Conservation (phyloP, 2,797 vertebrate genomes). For the Diplodus puntazzo region DNA sequence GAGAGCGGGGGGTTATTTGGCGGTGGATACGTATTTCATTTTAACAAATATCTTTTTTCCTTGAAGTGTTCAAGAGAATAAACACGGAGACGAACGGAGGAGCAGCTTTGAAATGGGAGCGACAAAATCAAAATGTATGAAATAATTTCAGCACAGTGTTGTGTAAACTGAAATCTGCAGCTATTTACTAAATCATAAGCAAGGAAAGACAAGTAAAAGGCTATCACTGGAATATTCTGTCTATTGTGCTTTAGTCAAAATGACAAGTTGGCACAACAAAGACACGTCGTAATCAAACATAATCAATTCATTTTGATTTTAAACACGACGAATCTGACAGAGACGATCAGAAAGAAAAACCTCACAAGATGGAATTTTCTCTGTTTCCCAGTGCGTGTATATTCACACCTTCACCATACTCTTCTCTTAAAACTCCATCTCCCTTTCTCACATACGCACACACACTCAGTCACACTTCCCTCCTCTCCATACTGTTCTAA, state of each 20-base stretch:
- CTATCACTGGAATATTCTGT: not conserved
- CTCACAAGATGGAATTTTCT: conserved; percentile 28
- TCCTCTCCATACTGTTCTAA: conserved; percentile 64
- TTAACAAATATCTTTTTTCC: not conserved
- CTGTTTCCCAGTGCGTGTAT: conserved; percentile 42
- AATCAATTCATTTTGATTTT: conserved; percentile 3
- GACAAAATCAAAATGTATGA: not conserved
- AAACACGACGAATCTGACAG: conserved; percentile 18
- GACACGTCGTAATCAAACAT: not conserved
- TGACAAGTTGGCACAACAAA: not conserved
- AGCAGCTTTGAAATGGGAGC: not conserved
- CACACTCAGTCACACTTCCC: conserved; percentile 57
- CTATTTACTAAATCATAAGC: not conserved
- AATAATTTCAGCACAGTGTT: not conserved
- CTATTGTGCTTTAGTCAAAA: not conserved
- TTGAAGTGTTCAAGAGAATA: not conserved
- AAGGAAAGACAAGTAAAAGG: not conserved
- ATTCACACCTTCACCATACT: conserved; percentile 58
- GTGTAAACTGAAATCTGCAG: not conserved
- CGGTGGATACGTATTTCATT: conserved; percentile 4
- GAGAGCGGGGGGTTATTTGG: conserved; percentile 12
- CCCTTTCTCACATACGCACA: conserved; percentile 43
- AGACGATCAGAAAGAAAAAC: conserved; percentile 25
- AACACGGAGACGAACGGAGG: not conserved
- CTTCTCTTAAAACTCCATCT: conserved; percentile 55